These are phyloP conservation scores for Bicyclus anynana DNA, from an alignment of 1,140 invertebrate genomes.

Conservation along the genomic window DNA sequence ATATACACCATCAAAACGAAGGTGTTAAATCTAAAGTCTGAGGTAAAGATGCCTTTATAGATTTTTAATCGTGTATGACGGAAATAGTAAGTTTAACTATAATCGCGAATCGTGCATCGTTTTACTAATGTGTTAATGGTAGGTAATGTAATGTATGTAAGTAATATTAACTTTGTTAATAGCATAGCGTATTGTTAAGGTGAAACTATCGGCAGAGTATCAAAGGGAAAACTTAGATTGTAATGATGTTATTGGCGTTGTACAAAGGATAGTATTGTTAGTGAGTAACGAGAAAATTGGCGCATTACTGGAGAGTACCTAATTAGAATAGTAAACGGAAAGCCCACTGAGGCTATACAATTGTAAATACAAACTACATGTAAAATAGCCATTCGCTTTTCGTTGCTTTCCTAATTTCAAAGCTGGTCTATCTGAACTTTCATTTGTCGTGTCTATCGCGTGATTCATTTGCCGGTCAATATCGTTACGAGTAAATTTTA, in stretches of 20 bases:
- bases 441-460: conserved; percentile 8
- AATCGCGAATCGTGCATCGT: conserved; percentile 66
- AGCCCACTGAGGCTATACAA: conserved; percentile 69
- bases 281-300: conserved; percentile 70
- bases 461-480: conserved; percentile 15
- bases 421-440: conserved; percentile 15
- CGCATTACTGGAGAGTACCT: conserved; percentile 77
- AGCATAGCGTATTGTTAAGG: conserved; percentile 64
- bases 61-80: conserved; percentile 71
- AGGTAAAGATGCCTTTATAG: conserved; percentile 77
- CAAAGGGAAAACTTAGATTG: conserved; percentile 55
- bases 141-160: conserved; percentile 64
- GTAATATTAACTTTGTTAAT: conserved; percentile 75
- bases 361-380: conserved; percentile 48
- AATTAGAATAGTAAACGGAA: conserved; percentile 71
- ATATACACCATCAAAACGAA: conserved; percentile 66
- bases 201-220: conserved; percentile 67
- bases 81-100: conserved; percentile 61
- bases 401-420: conserved; percentile 46
- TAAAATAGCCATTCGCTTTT: conserved; percentile 58
- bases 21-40: conserved; percentile 76
- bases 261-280: conserved; percentile 75
- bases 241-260: conserved; percentile 74
- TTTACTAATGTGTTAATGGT: conserved; percentile 68
- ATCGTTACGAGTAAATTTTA: conserved; percentile 5